Base-by-base conservation (phyloP, 2,888 invertebrate genomes). In the Ichneumoninae sp. region DNA sequence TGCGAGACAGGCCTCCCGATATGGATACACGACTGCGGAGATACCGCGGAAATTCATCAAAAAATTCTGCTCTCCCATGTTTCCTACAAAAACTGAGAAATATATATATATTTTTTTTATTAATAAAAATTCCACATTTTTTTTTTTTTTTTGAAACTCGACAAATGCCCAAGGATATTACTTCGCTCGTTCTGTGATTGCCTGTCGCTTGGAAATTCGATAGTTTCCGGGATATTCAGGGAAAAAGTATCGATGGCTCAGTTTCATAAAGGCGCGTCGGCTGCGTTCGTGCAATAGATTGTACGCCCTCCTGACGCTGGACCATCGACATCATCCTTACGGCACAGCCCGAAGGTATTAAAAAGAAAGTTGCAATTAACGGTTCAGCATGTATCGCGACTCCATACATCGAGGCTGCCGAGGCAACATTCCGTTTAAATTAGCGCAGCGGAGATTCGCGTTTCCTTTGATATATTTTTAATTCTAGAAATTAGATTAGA, bases 401-500 rank as follows among this genome's bases (percentile, higher is more conserved):
- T 22, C 52, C 52, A n/a, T 30, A 33, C 44, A 36, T 69, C 19
- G 36, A 52, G 33, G 36, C 50, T 69, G 33, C 66, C 66, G 22
- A n/a, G 69, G 81, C 47, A 63, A 63, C 50, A 26, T 81, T 83
- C 19, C 63, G 69, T 79, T 79, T 66, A 83, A 83, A 71, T 80
- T 60, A 73, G 65, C 73, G 47, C 76, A 44, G 54, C 66, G 52
- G 81, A 84, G 74, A 84, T 86, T 60, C 69, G 44, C 73, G 60
- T 77, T 73, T 66, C 69, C 71, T 76, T 81, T 89, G 87, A 89
- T 88, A 89, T 82, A 87, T 89, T 76, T 80, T 83, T 87, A 84
- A 87, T 88, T 87, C 73, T 33, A 76, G 71, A 87, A 88, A 90
- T 89, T 87, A 83, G 87, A 89, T 90, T 87, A 88, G 69, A 76